These are phyloP conservation scores for Octodonta nipae DNA, from an alignment of 2,888 invertebrate species.

Conservation along the genomic window DNA sequence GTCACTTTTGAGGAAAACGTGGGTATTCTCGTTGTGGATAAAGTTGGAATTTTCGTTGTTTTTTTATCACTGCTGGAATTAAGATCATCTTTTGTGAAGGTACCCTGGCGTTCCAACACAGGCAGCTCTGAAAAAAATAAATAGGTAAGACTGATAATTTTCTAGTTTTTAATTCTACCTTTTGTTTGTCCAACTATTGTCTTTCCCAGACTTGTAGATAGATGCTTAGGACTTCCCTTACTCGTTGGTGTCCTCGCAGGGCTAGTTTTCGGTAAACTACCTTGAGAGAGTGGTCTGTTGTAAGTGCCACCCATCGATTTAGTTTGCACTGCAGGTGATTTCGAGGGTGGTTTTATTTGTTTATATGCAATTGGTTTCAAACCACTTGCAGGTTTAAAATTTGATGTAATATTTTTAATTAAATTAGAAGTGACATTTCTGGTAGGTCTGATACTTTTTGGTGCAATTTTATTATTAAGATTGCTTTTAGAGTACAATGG, in stretches of 20 bases:
- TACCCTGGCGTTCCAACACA: conserved; percentile 69
- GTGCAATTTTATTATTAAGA: conserved; percentile 17
- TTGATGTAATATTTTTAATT: conserved; percentile 27
- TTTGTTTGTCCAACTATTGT: conserved; percentile 3
- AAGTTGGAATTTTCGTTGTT: conserved; percentile 16
- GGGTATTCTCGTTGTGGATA: conserved; percentile 14
- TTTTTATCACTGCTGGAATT: conserved; percentile 22
- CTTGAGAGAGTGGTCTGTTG: conserved; percentile 10
- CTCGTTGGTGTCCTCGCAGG: conserved; percentile 13
- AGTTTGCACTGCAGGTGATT: conserved; percentile 10
- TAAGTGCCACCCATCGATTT: conserved; percentile 20
- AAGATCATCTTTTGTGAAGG: conserved; percentile 77
- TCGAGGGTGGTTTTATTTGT: conserved; percentile 11
- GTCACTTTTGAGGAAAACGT: conserved; percentile 24
- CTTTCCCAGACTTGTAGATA: no score
- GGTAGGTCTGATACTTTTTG: conserved; percentile 25
- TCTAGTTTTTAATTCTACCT: conserved; percentile 9
- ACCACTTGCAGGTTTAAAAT: conserved; percentile 15
- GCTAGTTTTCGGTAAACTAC: conserved; percentile 18
- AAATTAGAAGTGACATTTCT: conserved; percentile 28
- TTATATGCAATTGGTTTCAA: conserved; percentile 14
- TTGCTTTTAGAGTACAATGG: conserved; percentile 43
- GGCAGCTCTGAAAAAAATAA: conserved; percentile 23
- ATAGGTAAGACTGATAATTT: conserved; percentile 1
- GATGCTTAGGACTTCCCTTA: neutral